A percentile compares a stretch with the other conserved stretches of the same genome.
These are phyloP conservation scores for Heliornis fulica DNA, from an alignment of 2,113 vertebrate genomes.

Conservation along the genomic window DNA sequence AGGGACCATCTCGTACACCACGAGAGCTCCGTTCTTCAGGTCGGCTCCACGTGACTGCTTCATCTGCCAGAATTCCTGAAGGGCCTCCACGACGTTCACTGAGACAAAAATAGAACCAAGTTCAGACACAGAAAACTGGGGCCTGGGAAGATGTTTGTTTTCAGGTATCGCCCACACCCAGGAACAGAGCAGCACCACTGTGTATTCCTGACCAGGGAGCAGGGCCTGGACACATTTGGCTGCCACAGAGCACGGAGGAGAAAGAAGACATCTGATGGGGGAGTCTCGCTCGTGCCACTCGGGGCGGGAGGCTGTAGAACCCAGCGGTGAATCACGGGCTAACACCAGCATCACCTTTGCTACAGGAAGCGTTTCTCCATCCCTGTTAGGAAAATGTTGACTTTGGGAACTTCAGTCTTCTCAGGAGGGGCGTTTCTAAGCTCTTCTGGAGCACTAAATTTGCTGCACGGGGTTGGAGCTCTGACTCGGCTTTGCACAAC, in stretches of 20 bases:
- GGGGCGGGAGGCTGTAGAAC: background rate
- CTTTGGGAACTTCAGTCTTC: background rate
- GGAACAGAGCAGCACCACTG: too few relatives aligned
- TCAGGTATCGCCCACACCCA: background rate
- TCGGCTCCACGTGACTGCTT: slow-evolving; percentile 94
- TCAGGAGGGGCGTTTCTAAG: background rate
- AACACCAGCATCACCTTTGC: background rate
- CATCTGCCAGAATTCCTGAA: slow-evolving; percentile 99
- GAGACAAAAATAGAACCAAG: background rate
- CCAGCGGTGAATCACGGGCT: background rate
- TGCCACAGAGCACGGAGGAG: background rate
- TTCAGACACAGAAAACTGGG: too few relatives aligned
- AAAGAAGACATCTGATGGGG: background rate
- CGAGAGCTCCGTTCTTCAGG: slow-evolving; percentile 92
- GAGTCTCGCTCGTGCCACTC: background rate
- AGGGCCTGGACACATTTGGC: background rate
- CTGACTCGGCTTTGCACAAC: background rate
- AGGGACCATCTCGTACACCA: slow-evolving; percentile 98
- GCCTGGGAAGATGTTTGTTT: background rate
- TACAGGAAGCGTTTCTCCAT: background rate
- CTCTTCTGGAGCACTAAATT: background rate
- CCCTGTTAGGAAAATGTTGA: background rate
- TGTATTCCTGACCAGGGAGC: background rate
- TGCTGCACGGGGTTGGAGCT: background rate
- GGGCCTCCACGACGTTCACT: slow-evolving; percentile 98